Evolutionary conservation across 1,140 invertebrate genomes (phyloP), one percentile per base, ranked within the genome.

Genomic region (Pseudachorutes palmiensis): DNA sequence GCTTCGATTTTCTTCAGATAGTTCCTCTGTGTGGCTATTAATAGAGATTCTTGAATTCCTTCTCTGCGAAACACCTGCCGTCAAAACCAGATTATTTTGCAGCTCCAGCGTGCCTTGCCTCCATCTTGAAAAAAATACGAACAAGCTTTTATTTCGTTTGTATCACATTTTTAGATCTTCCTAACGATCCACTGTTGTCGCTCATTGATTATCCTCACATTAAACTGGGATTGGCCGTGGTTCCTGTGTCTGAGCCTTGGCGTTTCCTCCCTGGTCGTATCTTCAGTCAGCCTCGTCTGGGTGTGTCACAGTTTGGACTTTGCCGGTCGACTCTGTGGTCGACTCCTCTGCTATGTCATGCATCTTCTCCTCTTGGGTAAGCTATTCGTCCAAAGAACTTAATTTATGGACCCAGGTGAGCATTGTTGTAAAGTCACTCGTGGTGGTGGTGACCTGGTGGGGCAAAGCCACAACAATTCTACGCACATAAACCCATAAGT

Each of bases 301-400:
- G 71, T 73, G 57, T 72, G 69, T 59, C 60, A 62, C 16, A 61
- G 66, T 26, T 58, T 74, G 66, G 73, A 74, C 65, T 74, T 74
- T 69, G 71, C 69, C 61, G 73, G 73, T 36, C 24, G 73, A 61
- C 31, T 67, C 9, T 72, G 71, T 63, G 73, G 69, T 57, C 68
- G 67, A 29, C 64, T 74, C 32, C 64, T 74, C 33, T 74, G 73
- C 63, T 74, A 74, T 65, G 62, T 74, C 33, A 72, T 74, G 70
- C 73, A 74, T 64, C 67, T 62, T 30, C 63, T 69, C 22, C 59
- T 68, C n/a, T 64, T 74, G 30, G 73, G 72, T 73, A 68, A 73
- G 64, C 24, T 9, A 19, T 41, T 9, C 5, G 5, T 41, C 19
- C 36, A 41, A 41, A 41, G 36, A 19, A 5, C 19, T 22, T 16